Conservation (phyloP, 2,113 vertebrate genomes). For the Rhea pennata region DNA sequence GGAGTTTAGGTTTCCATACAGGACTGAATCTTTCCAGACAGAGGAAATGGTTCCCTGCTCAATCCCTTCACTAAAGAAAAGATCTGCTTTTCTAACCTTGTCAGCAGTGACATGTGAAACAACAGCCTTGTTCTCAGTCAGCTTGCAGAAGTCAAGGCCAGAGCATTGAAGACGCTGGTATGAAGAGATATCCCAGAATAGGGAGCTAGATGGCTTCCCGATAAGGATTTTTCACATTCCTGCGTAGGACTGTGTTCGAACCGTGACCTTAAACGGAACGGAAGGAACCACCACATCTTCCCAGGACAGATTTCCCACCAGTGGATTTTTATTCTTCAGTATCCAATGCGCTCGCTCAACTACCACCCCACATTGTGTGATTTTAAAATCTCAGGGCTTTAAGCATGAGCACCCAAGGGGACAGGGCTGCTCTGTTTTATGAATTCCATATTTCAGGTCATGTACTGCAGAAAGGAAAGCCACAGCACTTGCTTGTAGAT, state of each 20-base stretch:
- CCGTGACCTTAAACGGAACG: not conserved
- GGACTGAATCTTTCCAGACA: not conserved
- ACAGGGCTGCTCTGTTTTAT: not conserved
- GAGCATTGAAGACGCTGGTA: not conserved
- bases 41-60: not conserved
- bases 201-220: not conserved
- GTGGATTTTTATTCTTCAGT: not conserved
- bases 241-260: not conserved
- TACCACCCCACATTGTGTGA: not conserved
- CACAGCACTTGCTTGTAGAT: not conserved
- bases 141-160: not conserved
- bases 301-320: not conserved
- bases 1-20: not conserved
- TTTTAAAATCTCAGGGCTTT: not conserved
- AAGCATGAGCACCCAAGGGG: not conserved
- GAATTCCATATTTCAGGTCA: not conserved
- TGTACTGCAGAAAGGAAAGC: not conserved
- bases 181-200: not conserved
- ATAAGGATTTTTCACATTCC: not conserved
- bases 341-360: not conserved
- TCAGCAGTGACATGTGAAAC: not conserved
- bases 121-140: not conserved
- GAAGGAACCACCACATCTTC: not conserved
- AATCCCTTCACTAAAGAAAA: not conserved
- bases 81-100: not conserved